A percentile compares a stretch with the other conserved stretches of the same genome.
Conservation (phyloP, 2,797 vertebrate species). For the Enteromius unitaeniatus region DNA sequence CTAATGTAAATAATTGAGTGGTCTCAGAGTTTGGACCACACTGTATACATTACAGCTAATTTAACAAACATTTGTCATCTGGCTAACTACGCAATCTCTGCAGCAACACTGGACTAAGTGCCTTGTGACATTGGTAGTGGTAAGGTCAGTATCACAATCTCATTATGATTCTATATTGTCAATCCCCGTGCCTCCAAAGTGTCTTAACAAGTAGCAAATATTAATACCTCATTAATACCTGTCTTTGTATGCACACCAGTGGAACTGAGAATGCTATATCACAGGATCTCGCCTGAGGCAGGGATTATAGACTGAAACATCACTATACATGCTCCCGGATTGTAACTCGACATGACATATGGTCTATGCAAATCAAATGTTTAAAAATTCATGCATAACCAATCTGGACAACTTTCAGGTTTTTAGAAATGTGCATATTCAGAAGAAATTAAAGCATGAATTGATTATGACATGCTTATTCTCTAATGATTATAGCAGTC, state of each 20-base stretch:
- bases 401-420: background rate
- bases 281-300: background rate
- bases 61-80: background rate
- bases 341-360: slow-evolving; percentile 7
- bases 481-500: background rate
- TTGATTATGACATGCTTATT: background rate
- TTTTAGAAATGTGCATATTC: background rate
- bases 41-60: background rate
- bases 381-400: background rate
- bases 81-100: background rate
- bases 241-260: background rate
- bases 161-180: background rate
- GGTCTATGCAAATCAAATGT: background rate
- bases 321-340: background rate
- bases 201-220: slow-evolving; percentile 40
- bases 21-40: background rate
- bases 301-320: background rate
- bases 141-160: background rate
- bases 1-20: background rate
- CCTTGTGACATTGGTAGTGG: background rate
- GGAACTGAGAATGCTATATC: slow-evolving; percentile 2
- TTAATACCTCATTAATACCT: slow-evolving; percentile 32
- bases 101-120: background rate
- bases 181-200: slow-evolving; percentile 14
- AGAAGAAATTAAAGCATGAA: background rate